Evolutionary conservation across 2,797 vertebrate genomes (phyloP).

Genomic region (Alcedo quadribrachys): DNA sequence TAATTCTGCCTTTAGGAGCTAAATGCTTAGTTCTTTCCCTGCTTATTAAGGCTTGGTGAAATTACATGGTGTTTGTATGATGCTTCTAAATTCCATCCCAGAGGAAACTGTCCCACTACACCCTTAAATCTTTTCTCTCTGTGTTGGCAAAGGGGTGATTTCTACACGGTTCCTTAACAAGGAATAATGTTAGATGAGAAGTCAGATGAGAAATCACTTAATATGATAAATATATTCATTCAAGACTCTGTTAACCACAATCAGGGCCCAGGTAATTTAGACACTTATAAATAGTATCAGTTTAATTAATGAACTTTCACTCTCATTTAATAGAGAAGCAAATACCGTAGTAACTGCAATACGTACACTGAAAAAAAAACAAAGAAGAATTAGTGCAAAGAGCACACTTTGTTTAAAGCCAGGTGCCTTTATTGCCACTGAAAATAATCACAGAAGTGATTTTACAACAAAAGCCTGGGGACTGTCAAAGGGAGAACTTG

Average conservation of each 20-base stretch:
- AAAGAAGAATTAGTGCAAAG: not conserved
- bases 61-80: not conserved
- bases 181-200: not conserved
- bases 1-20: not conserved
- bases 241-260: not conserved
- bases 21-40: not conserved
- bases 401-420: not conserved
- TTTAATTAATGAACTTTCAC: not conserved
- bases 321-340: not conserved
- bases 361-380: fast-evolving
- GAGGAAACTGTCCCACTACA: not conserved
- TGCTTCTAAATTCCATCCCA: not conserved
- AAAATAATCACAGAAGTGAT: not conserved
- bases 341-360: not conserved
- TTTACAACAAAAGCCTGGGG: not conserved
- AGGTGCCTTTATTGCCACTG: not conserved
- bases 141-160: not conserved
- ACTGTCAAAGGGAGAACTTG: not conserved
- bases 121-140: not conserved
- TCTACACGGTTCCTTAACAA: not conserved
- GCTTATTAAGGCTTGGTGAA: not conserved
- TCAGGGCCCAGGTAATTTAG: not conserved
- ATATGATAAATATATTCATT: not conserved
- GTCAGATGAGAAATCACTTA: not conserved
- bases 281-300: not conserved